Base-by-base conservation (phyloP, 2,888 invertebrate genomes). In the Aphodius granarius region DNA sequence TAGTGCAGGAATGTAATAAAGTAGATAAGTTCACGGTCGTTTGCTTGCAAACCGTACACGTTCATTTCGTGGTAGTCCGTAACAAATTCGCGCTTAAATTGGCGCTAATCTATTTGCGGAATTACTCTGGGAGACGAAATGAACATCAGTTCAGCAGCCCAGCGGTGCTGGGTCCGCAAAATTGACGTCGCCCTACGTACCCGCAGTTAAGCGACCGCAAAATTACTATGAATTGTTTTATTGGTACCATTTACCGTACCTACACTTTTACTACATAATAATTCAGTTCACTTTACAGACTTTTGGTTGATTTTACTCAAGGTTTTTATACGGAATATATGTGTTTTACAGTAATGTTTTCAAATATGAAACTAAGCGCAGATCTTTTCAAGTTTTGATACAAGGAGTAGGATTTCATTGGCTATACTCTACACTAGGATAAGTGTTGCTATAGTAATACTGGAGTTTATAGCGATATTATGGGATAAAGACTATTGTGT, bases 51-150 rank as follows among this genome's bases (percentile, higher is more conserved):
- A 20, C 15, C 68, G 68, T 20, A 21, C 68, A n/a, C 68, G 22
- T 18, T 68, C 3, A 65, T 19, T 65, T 19, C 18, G 19, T n/a
- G 16, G 17, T 65, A 65, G 13, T 19, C 17, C 68, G 68, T 68
- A 19, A 68, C 21, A 68, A 68, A 68, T 68, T 68, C 68, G 68
- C 65, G 22, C 5, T 68, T 68, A 68, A 68, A 20, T 21, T 43
- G 68, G 68, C 21, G n/a, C 19, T 68, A 68, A 68, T 68, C 22
- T 68, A 68, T 68, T 68, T 68, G 19, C 68, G 68, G 68, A 68
- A 68, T 68, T 68, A 20, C 20, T n/a, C 68, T 16, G 68, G 20
- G 68, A 68, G 68, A 43, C 43, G 43, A 43, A 43, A 43, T 3
- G 43, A 43, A 43, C 43, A 43, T 43, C 43, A 43, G 43, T 43